Evolutionary conservation across 1,140 invertebrate species (phyloP).

Genomic region (Trachymyrmex cornetzi): DNA sequence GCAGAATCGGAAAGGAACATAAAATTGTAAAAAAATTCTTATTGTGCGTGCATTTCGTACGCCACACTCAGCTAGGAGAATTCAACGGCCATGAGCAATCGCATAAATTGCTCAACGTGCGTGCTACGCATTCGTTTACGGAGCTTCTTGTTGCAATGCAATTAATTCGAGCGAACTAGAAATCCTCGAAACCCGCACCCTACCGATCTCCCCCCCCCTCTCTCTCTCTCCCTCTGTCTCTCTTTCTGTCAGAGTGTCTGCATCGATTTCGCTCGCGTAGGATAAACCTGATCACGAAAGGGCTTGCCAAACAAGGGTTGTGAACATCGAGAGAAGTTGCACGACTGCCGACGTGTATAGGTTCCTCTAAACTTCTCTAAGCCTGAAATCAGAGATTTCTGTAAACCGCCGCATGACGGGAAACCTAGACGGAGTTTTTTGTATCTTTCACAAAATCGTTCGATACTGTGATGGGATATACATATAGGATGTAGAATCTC

Average conservation of each 20-base stretch:
- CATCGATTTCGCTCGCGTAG: slow-evolving; percentile 60
- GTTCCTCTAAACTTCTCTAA: slow-evolving; percentile 26
- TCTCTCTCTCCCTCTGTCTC: slow-evolving; percentile 23
- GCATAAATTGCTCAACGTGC: slow-evolving; percentile 68
- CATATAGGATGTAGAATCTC: background rate
- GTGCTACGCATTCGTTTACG: slow-evolving; percentile 72
- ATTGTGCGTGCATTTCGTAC: background rate
- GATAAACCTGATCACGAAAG: slow-evolving; percentile 73
- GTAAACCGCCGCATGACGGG: slow-evolving; percentile 30
- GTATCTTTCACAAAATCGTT: background rate
- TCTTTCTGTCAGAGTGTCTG: slow-evolving; percentile 54
- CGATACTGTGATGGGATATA: background rate
- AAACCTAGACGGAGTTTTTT: slow-evolving; percentile 5
- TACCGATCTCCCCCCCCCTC: background rate
- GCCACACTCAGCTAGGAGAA: slow-evolving; percentile 25
- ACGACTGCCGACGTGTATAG: slow-evolving; percentile 34
- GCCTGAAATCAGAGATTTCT: slow-evolving; percentile 51
- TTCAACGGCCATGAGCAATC: slow-evolving; percentile 54
- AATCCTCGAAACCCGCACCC: background rate
- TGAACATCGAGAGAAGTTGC: slow-evolving; percentile 61
- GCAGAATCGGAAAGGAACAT: background rate
- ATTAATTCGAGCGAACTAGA: slow-evolving; percentile 68
- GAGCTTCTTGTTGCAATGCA: slow-evolving; percentile 69
- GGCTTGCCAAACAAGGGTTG: slow-evolving; percentile 71
- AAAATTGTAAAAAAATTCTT: background rate